These are phyloP conservation scores for Alces alces DNA, from an alignment of 2,113 vertebrate species.

Conservation along the genomic window DNA sequence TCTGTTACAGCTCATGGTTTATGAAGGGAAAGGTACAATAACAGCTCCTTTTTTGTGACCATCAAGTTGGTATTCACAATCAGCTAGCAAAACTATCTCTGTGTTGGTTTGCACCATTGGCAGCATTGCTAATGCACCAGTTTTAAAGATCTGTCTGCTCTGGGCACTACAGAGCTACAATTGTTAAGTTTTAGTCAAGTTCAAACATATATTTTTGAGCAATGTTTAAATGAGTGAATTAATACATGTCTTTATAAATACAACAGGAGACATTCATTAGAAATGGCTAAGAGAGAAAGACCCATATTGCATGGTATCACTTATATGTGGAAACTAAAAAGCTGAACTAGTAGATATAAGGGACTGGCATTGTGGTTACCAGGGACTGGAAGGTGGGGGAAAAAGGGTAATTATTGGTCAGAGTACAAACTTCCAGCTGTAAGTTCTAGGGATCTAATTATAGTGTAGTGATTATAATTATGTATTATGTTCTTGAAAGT, in stretches of 20 bases:
- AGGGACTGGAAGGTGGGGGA: background rate
- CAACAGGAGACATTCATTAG: background rate
- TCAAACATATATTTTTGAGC: background rate
- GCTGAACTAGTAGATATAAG: background rate
- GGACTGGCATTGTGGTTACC: background rate
- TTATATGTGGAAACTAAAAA: background rate
- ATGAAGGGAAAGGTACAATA: background rate
- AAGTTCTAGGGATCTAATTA: background rate
- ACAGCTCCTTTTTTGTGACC: background rate
- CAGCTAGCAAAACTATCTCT: background rate
- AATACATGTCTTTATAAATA: background rate
- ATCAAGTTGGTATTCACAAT: background rate
- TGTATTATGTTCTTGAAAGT: background rate
- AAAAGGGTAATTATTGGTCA: background rate
- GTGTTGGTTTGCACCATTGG: background rate
- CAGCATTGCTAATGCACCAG: background rate
- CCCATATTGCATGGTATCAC: background rate
- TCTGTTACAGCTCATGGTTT: background rate
- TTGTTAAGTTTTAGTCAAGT: background rate
- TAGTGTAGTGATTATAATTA: background rate
- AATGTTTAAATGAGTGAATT: background rate
- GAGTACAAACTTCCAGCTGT: background rate
- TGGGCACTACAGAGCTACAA: background rate
- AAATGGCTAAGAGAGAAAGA: background rate
- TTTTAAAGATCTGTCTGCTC: background rate